Evolutionary conservation across 2,113 vertebrate species (phyloP).

Genomic region (Corythaeola cristata): DNA sequence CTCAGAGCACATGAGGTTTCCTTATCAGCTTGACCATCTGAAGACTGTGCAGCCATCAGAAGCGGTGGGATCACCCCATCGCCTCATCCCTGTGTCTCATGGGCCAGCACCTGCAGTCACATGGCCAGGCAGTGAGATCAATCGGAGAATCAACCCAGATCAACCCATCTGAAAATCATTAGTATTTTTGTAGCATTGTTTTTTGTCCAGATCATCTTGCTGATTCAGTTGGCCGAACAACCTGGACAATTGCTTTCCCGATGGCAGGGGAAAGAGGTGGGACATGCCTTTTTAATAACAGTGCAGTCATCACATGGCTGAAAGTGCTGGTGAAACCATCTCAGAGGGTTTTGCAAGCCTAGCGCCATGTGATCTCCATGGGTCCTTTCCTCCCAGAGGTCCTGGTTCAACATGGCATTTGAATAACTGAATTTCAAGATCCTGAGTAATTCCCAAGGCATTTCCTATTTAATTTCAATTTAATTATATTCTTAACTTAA

Average conservation of each 20-base stretch:
- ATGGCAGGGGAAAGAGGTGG: background rate
- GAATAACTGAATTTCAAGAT: background rate
- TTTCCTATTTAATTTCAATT: conserved; percentile 24
- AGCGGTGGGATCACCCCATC: background rate
- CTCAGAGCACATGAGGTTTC: background rate
- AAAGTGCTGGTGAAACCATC: background rate
- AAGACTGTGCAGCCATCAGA: background rate
- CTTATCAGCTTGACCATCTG: background rate
- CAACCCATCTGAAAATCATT: background rate
- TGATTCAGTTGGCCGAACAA: background rate
- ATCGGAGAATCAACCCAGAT: background rate
- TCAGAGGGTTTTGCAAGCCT: background rate
- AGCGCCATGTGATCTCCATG: background rate
- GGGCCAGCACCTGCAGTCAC: rapidly evolving
- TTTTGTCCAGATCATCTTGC: background rate
- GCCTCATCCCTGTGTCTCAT: background rate
- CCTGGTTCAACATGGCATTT: background rate
- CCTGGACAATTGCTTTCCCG: background rate
- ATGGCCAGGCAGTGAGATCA: rapidly evolving
- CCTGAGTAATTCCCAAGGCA: background rate
- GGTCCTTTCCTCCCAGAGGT: background rate
- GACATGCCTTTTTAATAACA: background rate
- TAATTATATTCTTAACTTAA: conserved; percentile 12
- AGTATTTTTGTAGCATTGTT: background rate
- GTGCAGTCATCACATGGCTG: background rate